Conservation (phyloP, 2,113 vertebrate species). For the mouse (Mus musculus) region DNA sequence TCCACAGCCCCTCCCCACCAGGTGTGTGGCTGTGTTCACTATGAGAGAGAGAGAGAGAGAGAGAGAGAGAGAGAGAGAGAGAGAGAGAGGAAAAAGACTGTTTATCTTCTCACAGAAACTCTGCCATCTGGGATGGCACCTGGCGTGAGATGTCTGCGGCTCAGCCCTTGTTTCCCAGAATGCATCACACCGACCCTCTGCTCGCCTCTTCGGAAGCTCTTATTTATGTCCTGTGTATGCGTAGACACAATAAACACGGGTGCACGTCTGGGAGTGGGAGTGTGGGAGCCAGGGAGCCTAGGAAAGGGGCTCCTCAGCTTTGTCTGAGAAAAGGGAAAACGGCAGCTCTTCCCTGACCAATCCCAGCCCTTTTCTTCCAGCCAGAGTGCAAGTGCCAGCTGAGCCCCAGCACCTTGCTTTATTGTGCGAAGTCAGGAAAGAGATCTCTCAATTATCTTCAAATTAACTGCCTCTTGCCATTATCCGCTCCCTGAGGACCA, state of each 20-base stretch:
- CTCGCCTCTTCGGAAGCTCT: background rate
- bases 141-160: background rate
- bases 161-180: background rate
- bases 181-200: background rate
- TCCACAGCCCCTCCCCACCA: background rate
- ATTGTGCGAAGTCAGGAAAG: slow-evolving; percentile 85
- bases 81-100: background rate
- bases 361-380: slow-evolving; percentile 75
- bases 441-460: slow-evolving; percentile 88
- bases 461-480: slow-evolving; percentile 89
- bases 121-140: background rate
- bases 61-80: background rate
- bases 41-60: background rate
- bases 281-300: accelerated
- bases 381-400: slow-evolving; percentile 82
- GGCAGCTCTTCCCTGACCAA: slow-evolving; percentile 77
- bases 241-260: slow-evolving; percentile 62
- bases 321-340: slow-evolving; percentile 73
- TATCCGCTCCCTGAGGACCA: slow-evolving; percentile 84
- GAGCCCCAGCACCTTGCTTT: slow-evolving; percentile 85
- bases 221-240: slow-evolving; percentile 72
- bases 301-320: background rate
- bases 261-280: background rate
- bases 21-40: background rate
- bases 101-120: slow-evolving; percentile 26